These are phyloP conservation scores for Polietes domitor DNA, from an alignment of 2,888 invertebrate species.

Conservation along the genomic window DNA sequence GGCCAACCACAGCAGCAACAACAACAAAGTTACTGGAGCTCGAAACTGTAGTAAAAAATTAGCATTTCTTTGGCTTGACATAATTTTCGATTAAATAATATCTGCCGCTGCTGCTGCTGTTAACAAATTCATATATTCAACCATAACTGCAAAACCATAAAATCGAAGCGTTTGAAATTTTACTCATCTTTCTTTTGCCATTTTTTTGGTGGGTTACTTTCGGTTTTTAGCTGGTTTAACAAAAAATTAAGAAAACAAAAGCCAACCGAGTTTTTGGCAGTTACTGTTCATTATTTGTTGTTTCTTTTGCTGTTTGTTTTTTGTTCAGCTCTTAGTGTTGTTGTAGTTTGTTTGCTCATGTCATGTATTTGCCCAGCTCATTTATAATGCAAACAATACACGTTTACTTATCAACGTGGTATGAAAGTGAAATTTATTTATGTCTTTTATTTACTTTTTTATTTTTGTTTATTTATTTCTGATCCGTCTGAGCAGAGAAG, in stretches of 20 bases:
- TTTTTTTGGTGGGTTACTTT: not conserved
- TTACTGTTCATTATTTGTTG: not conserved
- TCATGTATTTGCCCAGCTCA: not conserved
- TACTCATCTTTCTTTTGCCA: not conserved
- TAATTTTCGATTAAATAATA: slow-evolving; percentile 48
- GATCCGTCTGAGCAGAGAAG: not conserved
- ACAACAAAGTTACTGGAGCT: too few species aligned
- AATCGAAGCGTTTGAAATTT: not conserved
- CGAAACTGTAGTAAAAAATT: not conserved
- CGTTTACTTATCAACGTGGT: slow-evolving; percentile 43
- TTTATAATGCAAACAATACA: slow-evolving; percentile 18
- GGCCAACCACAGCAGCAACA: not conserved
- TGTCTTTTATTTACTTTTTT: not conserved
- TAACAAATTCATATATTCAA: not conserved
- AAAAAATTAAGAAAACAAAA: not conserved
- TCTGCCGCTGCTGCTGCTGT: not conserved
- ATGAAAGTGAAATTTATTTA: slow-evolving; percentile 60
- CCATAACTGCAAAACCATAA: not conserved
- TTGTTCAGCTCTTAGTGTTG: too few species aligned
- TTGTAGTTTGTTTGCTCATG: not conserved
- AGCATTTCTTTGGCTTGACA: slow-evolving; percentile 29
- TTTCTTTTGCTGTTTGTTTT: not conserved
- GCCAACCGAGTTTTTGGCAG: not conserved
- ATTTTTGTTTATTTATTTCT: not conserved
- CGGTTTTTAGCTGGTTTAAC: not conserved